Percentiles rank a stretch among this genome's conserved stretches.
phyloP scores from a whole-genome alignment of 2,113 vertebrate genomes.

The Ailuropoda melanoleuca region DNA sequence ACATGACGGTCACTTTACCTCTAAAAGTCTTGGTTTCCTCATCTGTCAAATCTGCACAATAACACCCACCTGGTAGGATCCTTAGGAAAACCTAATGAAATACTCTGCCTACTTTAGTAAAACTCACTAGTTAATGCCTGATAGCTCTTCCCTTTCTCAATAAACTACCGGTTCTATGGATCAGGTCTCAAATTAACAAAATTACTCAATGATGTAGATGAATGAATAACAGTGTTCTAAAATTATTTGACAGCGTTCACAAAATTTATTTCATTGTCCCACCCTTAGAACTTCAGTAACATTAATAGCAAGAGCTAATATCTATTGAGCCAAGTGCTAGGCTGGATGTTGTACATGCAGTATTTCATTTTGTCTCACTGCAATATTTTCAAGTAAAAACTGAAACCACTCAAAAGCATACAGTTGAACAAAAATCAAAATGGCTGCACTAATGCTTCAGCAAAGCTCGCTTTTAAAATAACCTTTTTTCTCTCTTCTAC shows the following conservation, averaged over 20 bases:
- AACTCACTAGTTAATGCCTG: neutral
- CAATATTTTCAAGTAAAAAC: neutral
- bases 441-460: neutral
- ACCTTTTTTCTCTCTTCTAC: neutral
- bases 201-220: neutral
- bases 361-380: neutral
- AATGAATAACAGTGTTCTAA: neutral
- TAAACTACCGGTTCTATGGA: neutral
- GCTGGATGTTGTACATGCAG: neutral
- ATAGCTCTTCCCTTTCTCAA: neutral
- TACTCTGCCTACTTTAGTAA: neutral
- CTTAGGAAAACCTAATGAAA: neutral
- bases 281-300: neutral
- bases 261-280: neutral
- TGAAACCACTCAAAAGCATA: neutral
- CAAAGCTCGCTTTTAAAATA: neutral
- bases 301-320: neutral
- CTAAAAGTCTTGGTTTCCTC: neutral
- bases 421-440: neutral
- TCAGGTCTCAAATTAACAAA: neutral
- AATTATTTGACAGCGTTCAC: neutral
- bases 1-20: neutral
- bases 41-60: neutral
- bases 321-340: neutral
- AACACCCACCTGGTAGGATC: neutral